phyloP scores from a whole-genome alignment of 2,888 invertebrate species.

The Eupithecia inturbata region DNA sequence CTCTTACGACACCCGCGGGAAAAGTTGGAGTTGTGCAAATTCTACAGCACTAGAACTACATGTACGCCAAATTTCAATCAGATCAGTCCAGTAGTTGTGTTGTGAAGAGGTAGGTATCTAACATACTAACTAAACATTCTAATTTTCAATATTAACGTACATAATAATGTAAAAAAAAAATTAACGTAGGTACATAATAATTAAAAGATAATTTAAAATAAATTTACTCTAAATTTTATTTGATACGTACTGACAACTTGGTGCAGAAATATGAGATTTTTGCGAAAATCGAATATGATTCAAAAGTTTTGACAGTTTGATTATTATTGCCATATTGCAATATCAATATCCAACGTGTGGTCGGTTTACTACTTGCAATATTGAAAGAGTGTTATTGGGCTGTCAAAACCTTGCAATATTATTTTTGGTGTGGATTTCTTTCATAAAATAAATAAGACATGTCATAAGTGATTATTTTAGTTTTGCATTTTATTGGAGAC shows the following conservation, averaged over 20 bases:
- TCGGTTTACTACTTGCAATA: constrained; percentile 20
- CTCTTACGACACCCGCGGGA: too few relatives aligned
- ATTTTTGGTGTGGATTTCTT: not conserved
- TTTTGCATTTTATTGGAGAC: not conserved
- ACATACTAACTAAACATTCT: too few relatives aligned
- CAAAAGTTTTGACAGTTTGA: constrained; percentile 25
- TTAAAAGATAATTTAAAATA: too few relatives aligned
- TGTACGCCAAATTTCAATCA: too few relatives aligned
- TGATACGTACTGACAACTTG: not conserved
- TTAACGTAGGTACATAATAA: too few relatives aligned
- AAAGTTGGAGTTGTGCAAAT: too few relatives aligned
- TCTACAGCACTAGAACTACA: too few relatives aligned
- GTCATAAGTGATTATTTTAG: not conserved
- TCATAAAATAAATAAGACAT: not conserved
- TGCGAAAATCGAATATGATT: constrained; percentile 17
- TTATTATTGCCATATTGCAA: constrained; percentile 20
- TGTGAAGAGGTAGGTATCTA: too few relatives aligned
- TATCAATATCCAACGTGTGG: constrained; percentile 20
- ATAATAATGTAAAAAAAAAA: too few relatives aligned
- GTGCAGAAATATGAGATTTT: constrained; percentile 8
- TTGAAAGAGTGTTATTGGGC: not conserved
- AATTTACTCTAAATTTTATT: too few relatives aligned
- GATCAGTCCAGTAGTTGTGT: too few relatives aligned
- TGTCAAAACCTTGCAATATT: not conserved
- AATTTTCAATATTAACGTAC: too few relatives aligned